Conservation (phyloP, 2,797 vertebrate genomes). For the Amblyraja radiata region DNA sequence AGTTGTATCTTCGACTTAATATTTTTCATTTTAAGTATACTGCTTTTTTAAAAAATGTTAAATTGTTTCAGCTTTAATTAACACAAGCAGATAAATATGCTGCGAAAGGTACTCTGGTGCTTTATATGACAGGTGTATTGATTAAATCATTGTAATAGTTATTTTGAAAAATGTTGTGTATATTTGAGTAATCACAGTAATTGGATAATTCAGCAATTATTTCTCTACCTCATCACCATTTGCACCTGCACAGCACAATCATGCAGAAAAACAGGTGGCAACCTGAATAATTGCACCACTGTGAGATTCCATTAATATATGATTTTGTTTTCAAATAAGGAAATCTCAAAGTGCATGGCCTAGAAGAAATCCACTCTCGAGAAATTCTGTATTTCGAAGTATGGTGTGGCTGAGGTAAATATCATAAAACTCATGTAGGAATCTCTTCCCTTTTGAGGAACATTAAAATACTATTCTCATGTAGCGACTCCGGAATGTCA, state of each 20-base stretch:
- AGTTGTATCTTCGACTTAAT: neutral
- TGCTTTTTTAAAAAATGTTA: neutral
- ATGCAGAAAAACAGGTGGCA: neutral
- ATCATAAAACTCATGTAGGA: too few species aligned
- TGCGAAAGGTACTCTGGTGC: neutral
- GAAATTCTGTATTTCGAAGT: neutral
- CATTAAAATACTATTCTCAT: too few species aligned
- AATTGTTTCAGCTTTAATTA: neutral
- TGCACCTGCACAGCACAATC: neutral
- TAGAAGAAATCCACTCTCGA: neutral
- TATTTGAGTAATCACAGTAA: neutral
- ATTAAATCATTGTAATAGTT: neutral
- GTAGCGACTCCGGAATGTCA: too few species aligned
- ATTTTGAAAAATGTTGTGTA: neutral
- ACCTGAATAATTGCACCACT: neutral
- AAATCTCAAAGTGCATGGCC: neutral
- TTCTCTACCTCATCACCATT: neutral
- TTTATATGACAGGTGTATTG: neutral
- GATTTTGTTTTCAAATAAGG: neutral
- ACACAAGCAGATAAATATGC: neutral
- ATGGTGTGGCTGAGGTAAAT: neutral
- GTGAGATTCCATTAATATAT: neutral
- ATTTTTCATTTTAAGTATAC: neutral
- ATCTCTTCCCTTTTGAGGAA: too few species aligned
- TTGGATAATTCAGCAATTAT: conserved; percentile 20